Percentiles rank a stretch among this genome's conserved stretches.
phyloP scores from a whole-genome alignment of 2,797 vertebrate species.

The Chaunax sp. region DNA sequence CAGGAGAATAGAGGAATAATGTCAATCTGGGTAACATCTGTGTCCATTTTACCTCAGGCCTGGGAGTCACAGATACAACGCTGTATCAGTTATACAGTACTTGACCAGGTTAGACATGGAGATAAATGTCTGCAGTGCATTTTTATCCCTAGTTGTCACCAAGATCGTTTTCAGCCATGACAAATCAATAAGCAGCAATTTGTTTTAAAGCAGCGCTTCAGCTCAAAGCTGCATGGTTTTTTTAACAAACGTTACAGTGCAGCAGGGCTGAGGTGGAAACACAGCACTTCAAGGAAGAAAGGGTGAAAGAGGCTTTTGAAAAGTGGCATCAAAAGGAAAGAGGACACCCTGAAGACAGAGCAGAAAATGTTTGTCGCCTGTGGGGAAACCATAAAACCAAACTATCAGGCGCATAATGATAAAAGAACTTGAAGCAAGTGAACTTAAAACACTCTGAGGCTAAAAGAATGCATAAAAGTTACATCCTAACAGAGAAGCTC shows the following conservation, averaged over 20 bases:
- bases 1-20: conserved; percentile 56
- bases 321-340: conserved; percentile 63
- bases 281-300: conserved; percentile 48
- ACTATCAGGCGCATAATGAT: conserved; percentile 45
- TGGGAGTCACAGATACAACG: conserved; percentile 26
- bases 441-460: conserved; percentile 42
- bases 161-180: conserved; percentile 9
- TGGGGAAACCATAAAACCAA: conserved; percentile 54
- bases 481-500: background rate
- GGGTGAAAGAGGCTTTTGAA: conserved; percentile 47
- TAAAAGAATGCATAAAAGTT: conserved; percentile 48
- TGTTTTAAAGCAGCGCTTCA: conserved; percentile 42
- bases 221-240: conserved; percentile 29
- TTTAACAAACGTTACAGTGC: conserved; percentile 22
- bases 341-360: conserved; percentile 44
- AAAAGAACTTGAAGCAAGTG: conserved; percentile 48
- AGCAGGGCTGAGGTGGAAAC: conserved; percentile 35
- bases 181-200: conserved; percentile 41
- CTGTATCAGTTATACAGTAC: conserved; percentile 50
- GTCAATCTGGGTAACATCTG: conserved; percentile 40
- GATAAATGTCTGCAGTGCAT: conserved; percentile 35
- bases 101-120: conserved; percentile 20
- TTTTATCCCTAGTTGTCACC: conserved; percentile 1
- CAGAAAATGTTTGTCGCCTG: conserved; percentile 41
- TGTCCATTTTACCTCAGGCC: conserved; percentile 34